Base-by-base conservation (phyloP, 2,113 vertebrate species). In the Tricholaema leucomelas region DNA sequence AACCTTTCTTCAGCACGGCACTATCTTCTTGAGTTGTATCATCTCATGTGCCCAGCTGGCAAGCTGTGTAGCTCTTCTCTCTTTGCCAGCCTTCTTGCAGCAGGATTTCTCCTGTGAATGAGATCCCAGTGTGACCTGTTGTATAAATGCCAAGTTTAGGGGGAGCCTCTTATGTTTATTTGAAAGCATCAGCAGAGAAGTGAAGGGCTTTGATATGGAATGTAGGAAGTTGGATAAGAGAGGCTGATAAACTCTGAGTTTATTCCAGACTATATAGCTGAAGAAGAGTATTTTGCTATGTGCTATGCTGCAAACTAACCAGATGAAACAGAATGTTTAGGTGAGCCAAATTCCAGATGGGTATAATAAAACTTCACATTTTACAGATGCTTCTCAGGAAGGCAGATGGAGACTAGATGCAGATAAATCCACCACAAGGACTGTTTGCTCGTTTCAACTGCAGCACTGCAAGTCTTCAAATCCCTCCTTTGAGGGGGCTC, bases 391-490 rank as follows among this genome's bases (percentile, higher is more conserved):
- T 66, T 71, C 20, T 36, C 72, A 85, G 85, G 54, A 85, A 87
- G 28, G 30, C 33, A 77, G n/a, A n/a, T 20, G 24, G 33, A 50
- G 70, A 24, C 10, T 38, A 52, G 54, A 42, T 38, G 12, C 12
- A 60, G 21, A 66, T 46, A 90, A 67, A 94, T 67, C 8, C 42
- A 56, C 20, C 36, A 38, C 2, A 31, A 23, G 13, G 35, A 33
- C 17, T 0, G 1, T 75, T 81, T 0, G 0, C 20, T 60, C 72
- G 8, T 70, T 75, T 16, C 2, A 31, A 17, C 8, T 60, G 12
- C 10, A 69, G 31, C 12, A 3, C 8, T 60, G 55, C 20, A 48
- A 59, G 40, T 35, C 59, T 85, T 38, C 64, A 85, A 55, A 70
- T 50, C 36, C 52, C 6, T 17, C 12, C 14, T 85, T 28, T 36